Conservation (phyloP, 2,113 vertebrate species). For the Oreocharis arfaki region DNA sequence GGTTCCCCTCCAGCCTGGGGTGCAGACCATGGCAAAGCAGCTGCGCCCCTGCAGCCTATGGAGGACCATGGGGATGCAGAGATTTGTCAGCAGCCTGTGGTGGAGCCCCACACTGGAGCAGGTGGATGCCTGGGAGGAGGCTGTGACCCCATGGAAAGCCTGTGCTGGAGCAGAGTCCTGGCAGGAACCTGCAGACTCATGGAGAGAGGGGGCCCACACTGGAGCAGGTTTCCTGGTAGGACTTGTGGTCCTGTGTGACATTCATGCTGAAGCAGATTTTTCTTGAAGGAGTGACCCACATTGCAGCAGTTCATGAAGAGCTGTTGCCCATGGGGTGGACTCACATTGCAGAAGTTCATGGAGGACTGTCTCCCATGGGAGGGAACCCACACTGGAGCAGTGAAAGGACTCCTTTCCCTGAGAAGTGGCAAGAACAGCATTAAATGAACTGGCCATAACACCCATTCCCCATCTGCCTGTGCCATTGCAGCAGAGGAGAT, state of each 20-base stretch:
- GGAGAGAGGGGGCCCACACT: not conserved
- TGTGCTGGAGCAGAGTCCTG: not conserved
- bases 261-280: not conserved
- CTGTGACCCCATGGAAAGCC: not conserved
- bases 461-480: not conserved
- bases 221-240: not conserved
- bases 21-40: too few species aligned
- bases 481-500: not conserved
- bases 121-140: too few species aligned
- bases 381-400: fast-evolving
- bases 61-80: not conserved
- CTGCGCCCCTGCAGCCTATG: not conserved
- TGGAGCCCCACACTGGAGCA: fast-evolving
- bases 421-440: not conserved
- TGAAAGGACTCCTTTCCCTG: not conserved
- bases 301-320: not conserved
- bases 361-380: not conserved
- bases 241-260: fast-evolving
- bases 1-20: not conserved
- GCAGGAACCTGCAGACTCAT: not conserved
- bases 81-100: not conserved
- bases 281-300: not conserved
- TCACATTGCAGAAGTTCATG: fast-evolving
- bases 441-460: not conserved
- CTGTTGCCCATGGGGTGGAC: not conserved